Conservation (phyloP, 2,113 vertebrate species). For the Orycteropus afer region DNA sequence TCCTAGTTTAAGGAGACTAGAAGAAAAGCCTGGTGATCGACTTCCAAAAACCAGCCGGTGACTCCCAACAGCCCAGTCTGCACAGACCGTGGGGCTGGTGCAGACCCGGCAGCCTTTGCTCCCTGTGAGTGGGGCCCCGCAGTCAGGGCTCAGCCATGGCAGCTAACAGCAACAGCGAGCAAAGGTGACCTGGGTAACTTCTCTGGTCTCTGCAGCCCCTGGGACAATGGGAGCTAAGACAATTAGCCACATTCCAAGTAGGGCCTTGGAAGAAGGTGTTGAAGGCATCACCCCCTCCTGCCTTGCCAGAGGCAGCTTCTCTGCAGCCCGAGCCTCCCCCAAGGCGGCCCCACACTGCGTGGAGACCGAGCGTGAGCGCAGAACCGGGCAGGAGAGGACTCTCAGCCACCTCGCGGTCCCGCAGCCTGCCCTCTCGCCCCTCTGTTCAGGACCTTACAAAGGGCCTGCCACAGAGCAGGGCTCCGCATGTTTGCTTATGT, state of each 20-base stretch:
- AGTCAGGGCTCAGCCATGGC: neutral
- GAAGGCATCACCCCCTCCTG: accelerated
- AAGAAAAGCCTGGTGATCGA: neutral
- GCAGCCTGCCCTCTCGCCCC: neutral
- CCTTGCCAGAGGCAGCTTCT: neutral
- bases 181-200: accelerated
- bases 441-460: neutral
- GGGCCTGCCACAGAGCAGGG: accelerated
- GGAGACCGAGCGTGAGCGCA: neutral
- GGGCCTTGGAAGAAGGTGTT: neutral
- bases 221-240: neutral
- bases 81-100: neutral
- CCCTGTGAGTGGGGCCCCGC: neutral
- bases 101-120: neutral
- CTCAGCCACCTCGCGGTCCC: neutral
- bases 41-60: neutral
- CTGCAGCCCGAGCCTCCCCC: accelerated
- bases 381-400: accelerated
- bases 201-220: neutral
- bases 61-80: neutral
- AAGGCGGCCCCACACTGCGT: accelerated
- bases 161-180: neutral
- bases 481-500: neutral
- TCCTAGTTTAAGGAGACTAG: neutral
- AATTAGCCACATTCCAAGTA: neutral